phyloP scores from a whole-genome alignment of 2,888 invertebrate genomes.

The Odontothrips loti region DNA sequence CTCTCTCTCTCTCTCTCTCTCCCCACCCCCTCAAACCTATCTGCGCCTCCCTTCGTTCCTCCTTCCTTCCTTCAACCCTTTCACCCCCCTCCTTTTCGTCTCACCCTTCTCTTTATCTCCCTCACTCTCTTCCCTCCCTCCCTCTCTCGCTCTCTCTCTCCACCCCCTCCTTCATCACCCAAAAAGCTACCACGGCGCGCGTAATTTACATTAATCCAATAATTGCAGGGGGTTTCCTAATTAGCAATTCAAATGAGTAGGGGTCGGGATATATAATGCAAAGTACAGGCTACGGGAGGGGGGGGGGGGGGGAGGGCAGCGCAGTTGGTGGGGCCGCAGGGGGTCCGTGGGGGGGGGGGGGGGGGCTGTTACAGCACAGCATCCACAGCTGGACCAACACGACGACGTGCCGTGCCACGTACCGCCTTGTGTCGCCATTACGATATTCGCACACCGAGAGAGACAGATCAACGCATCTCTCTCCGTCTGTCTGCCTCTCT shows the following conservation, averaged over 20 bases:
- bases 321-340: background rate
- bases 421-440: background rate
- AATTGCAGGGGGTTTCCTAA: constrained; percentile 89
- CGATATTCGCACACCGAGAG: background rate
- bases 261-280: constrained; percentile 26
- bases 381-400: constrained; percentile 21
- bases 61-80: background rate
- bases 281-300: constrained; percentile 1
- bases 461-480: background rate
- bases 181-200: constrained; percentile 41
- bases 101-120: background rate
- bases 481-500: background rate
- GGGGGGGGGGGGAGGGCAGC: background rate
- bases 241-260: constrained; percentile 83
- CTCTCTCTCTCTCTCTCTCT: background rate
- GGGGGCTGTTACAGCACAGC: background rate
- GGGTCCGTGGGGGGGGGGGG: background rate
- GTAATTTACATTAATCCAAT: constrained; percentile 91
- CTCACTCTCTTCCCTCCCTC: background rate
- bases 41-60: background rate
- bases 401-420: background rate
- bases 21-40: background rate
- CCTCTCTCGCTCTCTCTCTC: background rate
- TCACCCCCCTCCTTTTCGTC: background rate
- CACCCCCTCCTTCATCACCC: background rate